A percentile compares a stretch with the other conserved stretches of the same genome.
Evolutionary conservation across 2,888 invertebrate species (phyloP).

Genomic region (Epinotia demarniana): DNA sequence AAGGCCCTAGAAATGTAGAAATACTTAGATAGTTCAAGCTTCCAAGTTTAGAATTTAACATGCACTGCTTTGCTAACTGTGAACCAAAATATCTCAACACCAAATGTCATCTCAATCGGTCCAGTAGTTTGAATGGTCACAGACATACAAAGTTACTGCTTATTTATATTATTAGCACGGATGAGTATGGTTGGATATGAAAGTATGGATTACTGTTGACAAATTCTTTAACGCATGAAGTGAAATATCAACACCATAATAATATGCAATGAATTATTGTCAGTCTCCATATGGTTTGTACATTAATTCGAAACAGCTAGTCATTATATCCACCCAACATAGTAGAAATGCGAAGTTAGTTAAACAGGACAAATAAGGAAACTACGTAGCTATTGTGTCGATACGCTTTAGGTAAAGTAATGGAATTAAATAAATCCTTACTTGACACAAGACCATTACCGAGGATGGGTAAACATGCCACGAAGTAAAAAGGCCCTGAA

Average conservation of each 20-base stretch:
- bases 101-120: too few species aligned
- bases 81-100: too few species aligned
- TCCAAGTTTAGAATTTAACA: too few species aligned
- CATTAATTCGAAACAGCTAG: conserved; percentile 39
- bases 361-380: conserved; percentile 47
- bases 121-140: too few species aligned
- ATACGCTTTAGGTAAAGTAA: conserved; percentile 48
- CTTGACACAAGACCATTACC: conserved; percentile 20
- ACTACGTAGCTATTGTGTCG: conserved; percentile 50
- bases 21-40: too few species aligned
- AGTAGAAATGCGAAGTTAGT: conserved; percentile 45
- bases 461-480: too few species aligned
- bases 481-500: too few species aligned
- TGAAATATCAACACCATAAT: conserved; percentile 2
- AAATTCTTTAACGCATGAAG: background rate
- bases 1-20: too few species aligned
- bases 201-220: background rate
- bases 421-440: conserved; percentile 52
- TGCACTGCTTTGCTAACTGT: too few species aligned
- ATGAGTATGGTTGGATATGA: too few species aligned
- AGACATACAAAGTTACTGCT: too few species aligned
- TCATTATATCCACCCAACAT: conserved; percentile 33
- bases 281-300: conserved; percentile 36
- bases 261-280: conserved; percentile 15
- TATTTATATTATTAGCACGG: too few species aligned